Percentiles rank a stretch among this genome's conserved stretches.
phyloP scores from a whole-genome alignment of 2,797 vertebrate species.

The Chrosomus eos region DNA sequence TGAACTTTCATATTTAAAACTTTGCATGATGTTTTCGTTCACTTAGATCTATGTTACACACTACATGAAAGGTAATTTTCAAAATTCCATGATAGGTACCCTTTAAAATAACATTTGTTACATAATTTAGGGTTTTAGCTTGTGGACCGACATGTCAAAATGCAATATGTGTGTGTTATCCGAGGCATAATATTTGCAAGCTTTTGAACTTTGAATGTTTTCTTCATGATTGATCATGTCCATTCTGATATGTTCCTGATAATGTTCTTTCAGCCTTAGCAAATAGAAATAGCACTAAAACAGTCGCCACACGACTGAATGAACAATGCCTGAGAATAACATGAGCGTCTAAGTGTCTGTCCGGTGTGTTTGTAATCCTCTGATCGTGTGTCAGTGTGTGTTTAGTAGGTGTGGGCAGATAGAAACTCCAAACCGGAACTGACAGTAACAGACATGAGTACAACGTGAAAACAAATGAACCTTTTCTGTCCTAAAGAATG shows the following conservation, averaged over 20 bases:
- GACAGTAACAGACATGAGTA: background rate
- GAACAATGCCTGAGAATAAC: background rate
- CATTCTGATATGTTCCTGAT: background rate
- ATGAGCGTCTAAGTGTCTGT: constrained; percentile 8
- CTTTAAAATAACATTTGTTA: background rate
- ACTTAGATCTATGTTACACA: too few species aligned
- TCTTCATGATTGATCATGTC: background rate
- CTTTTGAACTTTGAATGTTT: constrained; percentile 4
- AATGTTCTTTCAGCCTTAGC: background rate
- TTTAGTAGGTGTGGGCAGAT: constrained; percentile 56
- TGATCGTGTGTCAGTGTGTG: constrained; percentile 46
- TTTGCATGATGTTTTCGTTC: too few species aligned
- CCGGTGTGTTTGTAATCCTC: constrained; percentile 43
- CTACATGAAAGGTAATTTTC: too few species aligned
- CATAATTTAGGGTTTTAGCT: background rate
- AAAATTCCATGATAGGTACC: too few species aligned
- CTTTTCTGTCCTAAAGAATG: background rate
- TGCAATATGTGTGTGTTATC: background rate
- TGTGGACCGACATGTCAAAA: background rate
- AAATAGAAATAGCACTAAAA: background rate
- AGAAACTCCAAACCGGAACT: constrained; percentile 19
- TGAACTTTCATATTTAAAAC: too few species aligned
- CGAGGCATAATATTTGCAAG: background rate
- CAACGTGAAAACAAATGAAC: background rate
- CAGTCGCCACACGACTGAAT: background rate